Conservation (phyloP, 2,797 vertebrate genomes). For the Poeciliopsis presidionis region DNA sequence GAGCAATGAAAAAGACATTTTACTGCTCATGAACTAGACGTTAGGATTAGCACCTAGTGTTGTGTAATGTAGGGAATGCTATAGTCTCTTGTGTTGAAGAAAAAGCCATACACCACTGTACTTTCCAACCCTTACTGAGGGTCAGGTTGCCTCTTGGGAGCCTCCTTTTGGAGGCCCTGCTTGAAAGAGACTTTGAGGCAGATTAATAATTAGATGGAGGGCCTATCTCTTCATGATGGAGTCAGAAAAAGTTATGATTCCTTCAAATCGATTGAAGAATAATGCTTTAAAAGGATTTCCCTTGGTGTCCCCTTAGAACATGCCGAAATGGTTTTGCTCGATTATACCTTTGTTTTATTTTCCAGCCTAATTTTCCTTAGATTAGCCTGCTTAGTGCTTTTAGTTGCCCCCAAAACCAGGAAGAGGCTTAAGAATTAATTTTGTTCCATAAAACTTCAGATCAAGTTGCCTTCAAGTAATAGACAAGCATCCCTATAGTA, state of each 20-base stretch:
- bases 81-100: background rate
- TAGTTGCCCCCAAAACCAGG: background rate
- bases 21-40: too few species aligned
- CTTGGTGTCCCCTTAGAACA: background rate
- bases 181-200: background rate
- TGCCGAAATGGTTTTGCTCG: background rate
- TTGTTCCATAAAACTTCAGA: background rate
- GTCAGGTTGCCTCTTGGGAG: background rate
- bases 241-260: background rate
- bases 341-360: background rate
- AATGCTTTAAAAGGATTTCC: background rate
- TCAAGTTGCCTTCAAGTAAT: background rate
- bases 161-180: background rate
- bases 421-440: background rate
- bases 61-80: background rate
- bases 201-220: background rate
- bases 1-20: background rate
- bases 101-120: background rate
- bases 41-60: background rate
- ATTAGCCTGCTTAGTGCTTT: background rate
- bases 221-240: background rate
- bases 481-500: background rate
- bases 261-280: background rate
- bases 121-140: background rate
- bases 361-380: background rate